A percentile compares a stretch with the other conserved stretches of the same genome.
Conservation (phyloP, 1,140 invertebrate genomes). For the Philotrypesis tridentata region DNA sequence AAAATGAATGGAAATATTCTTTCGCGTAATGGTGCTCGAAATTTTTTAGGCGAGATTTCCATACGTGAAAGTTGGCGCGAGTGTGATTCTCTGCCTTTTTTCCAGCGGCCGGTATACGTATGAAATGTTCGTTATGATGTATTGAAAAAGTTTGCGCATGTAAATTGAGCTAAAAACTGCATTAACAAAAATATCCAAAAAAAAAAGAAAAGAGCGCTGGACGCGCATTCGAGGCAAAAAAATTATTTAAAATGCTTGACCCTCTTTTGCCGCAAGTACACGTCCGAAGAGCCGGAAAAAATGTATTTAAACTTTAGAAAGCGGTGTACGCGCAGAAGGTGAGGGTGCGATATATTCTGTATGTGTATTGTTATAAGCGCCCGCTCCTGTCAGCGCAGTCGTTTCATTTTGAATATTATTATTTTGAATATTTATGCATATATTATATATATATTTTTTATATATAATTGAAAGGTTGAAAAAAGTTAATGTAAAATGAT, state of each 20-base stretch:
- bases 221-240: neutral
- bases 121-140: neutral
- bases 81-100: too few species aligned
- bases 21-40: too few species aligned
- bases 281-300: neutral
- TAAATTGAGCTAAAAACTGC: neutral
- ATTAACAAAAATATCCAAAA: neutral
- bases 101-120: neutral
- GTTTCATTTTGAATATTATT: too few species aligned
- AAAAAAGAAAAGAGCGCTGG: too few species aligned
- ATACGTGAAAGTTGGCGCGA: too few species aligned
- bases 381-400: too few species aligned
- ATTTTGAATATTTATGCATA: too few species aligned
- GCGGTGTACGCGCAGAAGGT: neutral
- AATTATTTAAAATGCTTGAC: neutral
- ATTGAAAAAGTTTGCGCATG: neutral
- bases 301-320: neutral
- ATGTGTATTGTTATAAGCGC: neutral
- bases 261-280: neutral
- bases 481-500: too few species aligned
- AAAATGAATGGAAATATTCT: too few species aligned
- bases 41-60: neutral
- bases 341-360: neutral
- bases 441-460: too few species aligned
- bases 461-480: too few species aligned